phyloP scores from a whole-genome alignment of 2,113 vertebrate species.

The Albula goreensis region DNA sequence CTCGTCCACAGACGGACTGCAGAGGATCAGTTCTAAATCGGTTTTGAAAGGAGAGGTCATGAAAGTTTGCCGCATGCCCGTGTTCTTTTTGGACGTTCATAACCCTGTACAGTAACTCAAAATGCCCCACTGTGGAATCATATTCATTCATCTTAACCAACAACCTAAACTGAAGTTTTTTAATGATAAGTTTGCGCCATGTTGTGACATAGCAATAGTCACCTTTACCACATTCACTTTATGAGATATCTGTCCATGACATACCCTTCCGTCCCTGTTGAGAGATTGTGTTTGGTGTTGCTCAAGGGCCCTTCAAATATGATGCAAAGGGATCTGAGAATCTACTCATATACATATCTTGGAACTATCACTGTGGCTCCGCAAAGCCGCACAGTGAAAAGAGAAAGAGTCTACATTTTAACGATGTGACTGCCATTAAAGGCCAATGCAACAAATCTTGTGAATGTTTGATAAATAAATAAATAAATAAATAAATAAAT shows the following conservation, averaged over 20 bases:
- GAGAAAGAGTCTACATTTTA: neutral
- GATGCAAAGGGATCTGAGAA: neutral
- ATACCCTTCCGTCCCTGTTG: neutral
- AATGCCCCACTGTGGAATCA: too few species aligned
- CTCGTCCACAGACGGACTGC: neutral
- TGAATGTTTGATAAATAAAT: constrained; percentile 4
- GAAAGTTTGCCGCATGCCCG: neutral
- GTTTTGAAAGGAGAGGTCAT: neutral
- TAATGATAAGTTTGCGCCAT: too few species aligned
- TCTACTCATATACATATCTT: neutral
- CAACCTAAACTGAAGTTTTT: too few species aligned
- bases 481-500: neutral
- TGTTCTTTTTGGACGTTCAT: neutral
- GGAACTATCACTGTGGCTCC: neutral
- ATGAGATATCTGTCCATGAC: neutral
- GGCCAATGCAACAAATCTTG: neutral
- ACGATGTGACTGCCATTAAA: constrained; percentile 1
- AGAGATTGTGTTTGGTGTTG: neutral
- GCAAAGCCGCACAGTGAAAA: neutral
- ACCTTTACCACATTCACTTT: neutral
- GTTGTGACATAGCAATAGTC: too few species aligned
- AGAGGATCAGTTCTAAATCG: neutral
- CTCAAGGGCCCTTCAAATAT: neutral
- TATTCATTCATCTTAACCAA: too few species aligned
- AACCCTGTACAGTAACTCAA: too few species aligned